Percentiles rank a stretch among this genome's conserved stretches.
These are phyloP conservation scores for Chymomyza procnemis DNA, from an alignment of 2,888 invertebrate species.

Conservation along the genomic window DNA sequence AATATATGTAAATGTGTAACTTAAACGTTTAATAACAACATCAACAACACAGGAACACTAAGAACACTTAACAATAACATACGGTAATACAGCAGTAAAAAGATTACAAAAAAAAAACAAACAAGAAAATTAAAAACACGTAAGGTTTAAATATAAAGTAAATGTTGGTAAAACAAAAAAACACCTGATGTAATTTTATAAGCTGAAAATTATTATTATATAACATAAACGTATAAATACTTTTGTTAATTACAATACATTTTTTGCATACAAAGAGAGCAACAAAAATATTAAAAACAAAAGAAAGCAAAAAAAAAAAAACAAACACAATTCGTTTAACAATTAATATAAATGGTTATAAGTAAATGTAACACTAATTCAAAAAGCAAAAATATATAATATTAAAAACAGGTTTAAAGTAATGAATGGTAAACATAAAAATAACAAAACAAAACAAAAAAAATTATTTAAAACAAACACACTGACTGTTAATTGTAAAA, in stretches of 20 bases:
- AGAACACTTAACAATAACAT: constrained; percentile 12
- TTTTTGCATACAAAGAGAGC: constrained; percentile 11
- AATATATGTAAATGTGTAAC: background rate
- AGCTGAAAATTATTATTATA: constrained; percentile 43
- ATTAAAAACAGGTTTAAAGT: constrained; percentile 61
- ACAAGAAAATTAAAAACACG: background rate
- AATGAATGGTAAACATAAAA: constrained; percentile 50
- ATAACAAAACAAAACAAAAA: constrained; percentile 34
- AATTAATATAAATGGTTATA: constrained; percentile 21
- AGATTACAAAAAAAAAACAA: constrained; percentile 8
- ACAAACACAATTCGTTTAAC: constrained; percentile 45
- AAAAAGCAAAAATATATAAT: constrained; percentile 47
- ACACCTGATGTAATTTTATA: constrained; percentile 70
- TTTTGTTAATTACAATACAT: constrained; percentile 45
- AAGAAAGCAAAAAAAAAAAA: too few species aligned
- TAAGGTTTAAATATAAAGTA: constrained; percentile 3
- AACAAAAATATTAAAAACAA: constrained; percentile 25
- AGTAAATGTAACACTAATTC: constrained; percentile 58
- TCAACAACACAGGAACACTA: constrained; percentile 8
- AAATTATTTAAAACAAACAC: constrained; percentile 64
- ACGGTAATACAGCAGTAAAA: constrained; percentile 40
- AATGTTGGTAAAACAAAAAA: constrained; percentile 46
- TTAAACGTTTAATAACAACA: constrained; percentile 38
- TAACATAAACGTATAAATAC: constrained; percentile 11
- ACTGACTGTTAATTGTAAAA: constrained; percentile 79